Evolutionary conservation across 2,113 vertebrate species (phyloP), one percentile per base, ranked within the genome.

Genomic region (Pipra filicauda): DNA sequence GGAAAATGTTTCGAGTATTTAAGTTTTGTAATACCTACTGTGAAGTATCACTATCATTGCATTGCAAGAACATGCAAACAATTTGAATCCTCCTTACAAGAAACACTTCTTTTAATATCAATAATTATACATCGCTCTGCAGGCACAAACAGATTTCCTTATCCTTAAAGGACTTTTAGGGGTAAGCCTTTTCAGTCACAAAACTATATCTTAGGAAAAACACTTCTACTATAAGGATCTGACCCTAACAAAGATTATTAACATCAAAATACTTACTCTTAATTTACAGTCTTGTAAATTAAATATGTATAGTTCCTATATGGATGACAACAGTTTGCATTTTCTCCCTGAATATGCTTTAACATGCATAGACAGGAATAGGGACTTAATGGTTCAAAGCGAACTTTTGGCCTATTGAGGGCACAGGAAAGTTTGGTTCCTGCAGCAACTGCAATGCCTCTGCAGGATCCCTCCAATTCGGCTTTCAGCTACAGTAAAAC

Each of bases 401-500:
- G 15, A 87, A 52, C n/a, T 76, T 80, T 51, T 80, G 65, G 57
- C 48, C 21, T 91, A 72, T 37, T 74, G 33, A 62, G 35, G 69
- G 23, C 48, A 51, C 23, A 88, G n/a, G 13, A 22, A 92, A 94
- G 28, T 88, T 76, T 84, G 44, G 28, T 43, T 88, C 39, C 52
- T 88, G 37, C n/a, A 71, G 30, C 0, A 4, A 58, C 41, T 43
- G 14, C 59, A 76, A 16, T 31, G 74, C 62, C 23, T 58, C 59
- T 44, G 13, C 31, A 58, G 15, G 8, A 52, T 39, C n/a, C 23
- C n/a, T 81, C 43, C 27, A 51, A 3, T 51, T 71, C 0, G 0
- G 24, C 28, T 85, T 91, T 85, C 43, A 27, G 35, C 17, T 71
- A 59, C 17, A 55, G 39, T 20, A 69, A 39, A 62, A 48, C 16